Conservation (phyloP, 2,797 vertebrate genomes). For the Fistularia tabacaria region DNA sequence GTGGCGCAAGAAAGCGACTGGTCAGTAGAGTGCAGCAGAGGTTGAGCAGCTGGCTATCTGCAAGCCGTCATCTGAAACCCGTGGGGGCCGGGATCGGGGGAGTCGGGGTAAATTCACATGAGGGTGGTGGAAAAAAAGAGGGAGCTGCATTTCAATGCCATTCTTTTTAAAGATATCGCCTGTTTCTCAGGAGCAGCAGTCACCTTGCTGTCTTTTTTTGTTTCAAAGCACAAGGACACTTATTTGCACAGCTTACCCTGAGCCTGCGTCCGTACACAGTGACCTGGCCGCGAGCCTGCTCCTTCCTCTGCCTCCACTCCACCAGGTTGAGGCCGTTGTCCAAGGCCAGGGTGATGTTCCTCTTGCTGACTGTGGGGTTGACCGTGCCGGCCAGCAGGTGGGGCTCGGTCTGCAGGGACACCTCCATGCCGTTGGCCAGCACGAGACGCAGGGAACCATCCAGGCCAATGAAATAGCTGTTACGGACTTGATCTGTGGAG, state of each 20-base stretch:
- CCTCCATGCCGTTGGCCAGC: constrained; percentile 97
- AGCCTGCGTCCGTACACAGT: constrained; percentile 94
- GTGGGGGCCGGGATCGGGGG: too few relatives aligned
- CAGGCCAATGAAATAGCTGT: constrained; percentile 95
- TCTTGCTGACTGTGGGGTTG: constrained; percentile 94
- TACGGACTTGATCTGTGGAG: constrained; percentile 91
- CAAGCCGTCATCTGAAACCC: too few relatives aligned
- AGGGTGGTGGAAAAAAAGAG: too few relatives aligned
- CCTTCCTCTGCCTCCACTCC: constrained; percentile 97
- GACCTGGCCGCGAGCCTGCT: constrained; percentile 92
- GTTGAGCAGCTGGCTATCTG: too few relatives aligned
- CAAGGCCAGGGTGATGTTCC: constrained; percentile 94
- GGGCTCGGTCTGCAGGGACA: constrained; percentile 93
- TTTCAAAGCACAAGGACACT: too few relatives aligned
- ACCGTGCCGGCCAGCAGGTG: constrained; percentile 94
- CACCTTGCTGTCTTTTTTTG: too few relatives aligned
- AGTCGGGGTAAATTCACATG: too few relatives aligned
- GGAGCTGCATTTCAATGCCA: too few relatives aligned
- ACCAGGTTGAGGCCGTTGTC: constrained; percentile 97
- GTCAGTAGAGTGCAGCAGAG: too few relatives aligned
- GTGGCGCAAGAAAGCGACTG: too few relatives aligned
- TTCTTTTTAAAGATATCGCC: too few relatives aligned
- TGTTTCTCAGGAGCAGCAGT: too few relatives aligned
- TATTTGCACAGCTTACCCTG: constrained; percentile 78
- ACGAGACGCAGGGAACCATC: constrained; percentile 92